Evolutionary conservation across 1,140 invertebrate species (phyloP), one percentile per base, ranked within the genome.

Genomic region (Paralvinella palmiformis): DNA sequence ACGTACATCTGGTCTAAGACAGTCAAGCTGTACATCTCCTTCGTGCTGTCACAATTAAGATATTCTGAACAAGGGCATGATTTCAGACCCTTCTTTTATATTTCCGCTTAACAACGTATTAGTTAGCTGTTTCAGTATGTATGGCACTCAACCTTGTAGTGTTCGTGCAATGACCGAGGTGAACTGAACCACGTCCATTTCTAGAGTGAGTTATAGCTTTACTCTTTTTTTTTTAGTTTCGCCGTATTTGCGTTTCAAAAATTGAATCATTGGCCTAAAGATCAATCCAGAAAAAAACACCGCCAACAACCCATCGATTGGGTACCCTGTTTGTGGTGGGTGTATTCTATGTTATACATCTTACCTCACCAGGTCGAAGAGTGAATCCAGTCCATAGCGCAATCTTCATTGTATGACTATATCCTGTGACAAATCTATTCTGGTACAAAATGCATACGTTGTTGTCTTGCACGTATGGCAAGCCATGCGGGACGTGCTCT

Each of bases 311-410:
- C n/a, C n/a, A n/a, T n/a, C n/a, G n/a, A n/a, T n/a, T n/a, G n/a
- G n/a, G n/a, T n/a, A n/a, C n/a, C n/a, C n/a, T n/a, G n/a, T n/a
- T n/a, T n/a, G n/a, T n/a, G n/a, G n/a, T n/a, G n/a, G n/a, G n/a
- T n/a, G n/a, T n/a, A n/a, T n/a, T n/a, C n/a, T n/a, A n/a, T n/a
- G n/a, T n/a, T n/a, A n/a, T n/a, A n/a, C 13, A 29, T 27, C 55
- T 32, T 32, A 57, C 55, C 24, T 6, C 24, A 27, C 22, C n/a
- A 4, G 24, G 6, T 20, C 1, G 3, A 15, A 72, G 61, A 3
- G 53, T 64, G 61, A 68, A 71, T 10, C 70, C 67, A 17, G 67
- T 65, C 72, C 72, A 73, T 6, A 68, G 27, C 29, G 72, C 68
- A 64, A 69, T 71, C 15, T 71, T 59, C 10, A 64, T 52, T 2